A percentile compares a stretch with the other conserved stretches of the same genome.
Conservation (phyloP, 2,888 invertebrate species). For the Parasteatoda lunata region DNA sequence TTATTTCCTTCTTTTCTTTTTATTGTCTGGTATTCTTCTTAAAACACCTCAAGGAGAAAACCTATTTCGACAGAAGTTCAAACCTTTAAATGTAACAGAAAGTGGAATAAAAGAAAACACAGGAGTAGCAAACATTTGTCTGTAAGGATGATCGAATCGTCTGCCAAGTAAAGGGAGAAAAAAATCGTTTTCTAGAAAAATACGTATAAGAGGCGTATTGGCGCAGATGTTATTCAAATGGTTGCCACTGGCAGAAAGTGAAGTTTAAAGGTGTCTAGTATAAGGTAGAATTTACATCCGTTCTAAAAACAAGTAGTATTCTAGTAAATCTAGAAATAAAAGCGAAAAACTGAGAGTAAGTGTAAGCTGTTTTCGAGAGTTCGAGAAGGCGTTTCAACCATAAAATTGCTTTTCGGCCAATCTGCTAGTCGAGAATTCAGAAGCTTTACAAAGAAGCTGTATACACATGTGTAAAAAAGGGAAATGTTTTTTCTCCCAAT, state of each 20-base stretch:
- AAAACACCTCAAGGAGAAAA: slow-evolving; percentile 56
- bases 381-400: slow-evolving; percentile 14
- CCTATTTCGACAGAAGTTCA: slow-evolving; percentile 60
- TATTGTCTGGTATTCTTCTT: slow-evolving; percentile 41
- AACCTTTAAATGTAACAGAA: slow-evolving; percentile 42
- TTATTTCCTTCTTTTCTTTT: slow-evolving; percentile 39
- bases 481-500: too few relatives aligned
- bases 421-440: slow-evolving; percentile 23
- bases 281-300: slow-evolving; percentile 60
- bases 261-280: slow-evolving; percentile 27
- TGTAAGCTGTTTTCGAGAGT: slow-evolving; percentile 31
- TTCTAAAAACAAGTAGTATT: slow-evolving; percentile 54
- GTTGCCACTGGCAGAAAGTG: slow-evolving; percentile 27
- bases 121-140: slow-evolving; percentile 34
- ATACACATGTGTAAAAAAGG: too few relatives aligned
- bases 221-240: slow-evolving; percentile 62
- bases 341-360: slow-evolving; percentile 25
- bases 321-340: slow-evolving; percentile 30
- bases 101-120: slow-evolving; percentile 20
- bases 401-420: slow-evolving; percentile 52
- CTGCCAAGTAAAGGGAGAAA: slow-evolving; percentile 11
- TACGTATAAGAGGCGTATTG: slow-evolving; percentile 24
- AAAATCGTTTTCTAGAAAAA: slow-evolving; percentile 17
- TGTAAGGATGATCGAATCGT: slow-evolving; percentile 58
- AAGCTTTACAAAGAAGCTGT: slow-evolving; percentile 5